These are phyloP conservation scores for Enteromius treurensis DNA, from an alignment of 2,797 vertebrate species.

Conservation along the genomic window DNA sequence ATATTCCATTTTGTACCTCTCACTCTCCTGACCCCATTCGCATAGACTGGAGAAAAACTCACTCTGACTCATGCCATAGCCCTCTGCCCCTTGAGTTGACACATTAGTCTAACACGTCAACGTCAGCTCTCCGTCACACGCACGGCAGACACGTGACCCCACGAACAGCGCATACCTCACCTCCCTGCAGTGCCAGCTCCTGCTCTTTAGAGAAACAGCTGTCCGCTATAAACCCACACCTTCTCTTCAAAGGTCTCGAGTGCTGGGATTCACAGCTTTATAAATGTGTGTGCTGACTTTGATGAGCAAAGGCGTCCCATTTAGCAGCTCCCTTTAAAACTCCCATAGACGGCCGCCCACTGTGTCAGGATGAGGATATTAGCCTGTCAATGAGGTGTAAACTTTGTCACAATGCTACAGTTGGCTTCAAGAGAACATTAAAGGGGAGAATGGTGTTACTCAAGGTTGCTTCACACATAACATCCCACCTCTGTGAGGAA, in stretches of 20 bases:
- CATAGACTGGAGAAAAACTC: slow-evolving; percentile 20
- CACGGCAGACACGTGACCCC: slow-evolving; percentile 28
- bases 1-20: slow-evolving; percentile 16
- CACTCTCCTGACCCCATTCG: slow-evolving; percentile 18
- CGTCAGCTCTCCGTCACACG: slow-evolving; percentile 12
- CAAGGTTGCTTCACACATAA: slow-evolving; percentile 51
- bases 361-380: slow-evolving; percentile 72
- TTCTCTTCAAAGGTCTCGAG: slow-evolving; percentile 64
- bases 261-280: slow-evolving; percentile 67
- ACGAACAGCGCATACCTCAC: slow-evolving; percentile 45
- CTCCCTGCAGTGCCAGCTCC: slow-evolving; percentile 60
- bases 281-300: slow-evolving; percentile 69
- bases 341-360: slow-evolving; percentile 64
- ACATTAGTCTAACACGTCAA: slow-evolving; percentile 26
- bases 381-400: slow-evolving; percentile 74
- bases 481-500: slow-evolving; percentile 37
- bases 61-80: slow-evolving; percentile 20
- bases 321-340: slow-evolving; percentile 71
- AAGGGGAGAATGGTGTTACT: slow-evolving; percentile 37
- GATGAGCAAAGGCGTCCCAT: slow-evolving; percentile 71
- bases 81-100: slow-evolving; percentile 17
- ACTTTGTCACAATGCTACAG: slow-evolving; percentile 69
- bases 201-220: slow-evolving; percentile 62
- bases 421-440: slow-evolving; percentile 63
- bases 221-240: slow-evolving; percentile 69